These are phyloP conservation scores for Drosophila borborema DNA, from an alignment of 2,888 invertebrate species.

Conservation along the genomic window DNA sequence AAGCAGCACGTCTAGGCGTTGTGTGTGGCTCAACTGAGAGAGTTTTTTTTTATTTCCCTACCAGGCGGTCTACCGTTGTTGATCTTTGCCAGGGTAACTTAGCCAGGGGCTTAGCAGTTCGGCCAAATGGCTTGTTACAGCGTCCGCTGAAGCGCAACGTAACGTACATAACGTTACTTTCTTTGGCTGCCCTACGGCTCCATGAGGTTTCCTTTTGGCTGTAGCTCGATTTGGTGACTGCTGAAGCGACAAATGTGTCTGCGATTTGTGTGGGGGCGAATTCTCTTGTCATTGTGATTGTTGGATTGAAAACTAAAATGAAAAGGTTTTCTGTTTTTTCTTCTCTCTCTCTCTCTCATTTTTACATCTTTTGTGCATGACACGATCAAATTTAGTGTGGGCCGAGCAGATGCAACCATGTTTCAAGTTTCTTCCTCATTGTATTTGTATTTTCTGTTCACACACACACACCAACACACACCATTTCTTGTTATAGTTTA, in stretches of 20 bases:
- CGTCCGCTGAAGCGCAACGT: conserved; percentile 67
- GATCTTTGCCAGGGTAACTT: conserved; percentile 21
- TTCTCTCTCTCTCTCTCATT: conserved; percentile 14
- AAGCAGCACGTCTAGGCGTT: conserved; percentile 47
- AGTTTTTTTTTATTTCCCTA: conserved; percentile 12
- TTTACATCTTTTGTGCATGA: conserved; percentile 25
- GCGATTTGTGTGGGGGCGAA: conserved; percentile 62
- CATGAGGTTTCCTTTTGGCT: neutral
- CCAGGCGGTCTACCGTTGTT: conserved; percentile 44
- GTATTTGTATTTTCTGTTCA: neutral
- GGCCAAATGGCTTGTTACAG: conserved; percentile 53
- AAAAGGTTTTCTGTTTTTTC: neutral
- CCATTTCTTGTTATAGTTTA: conserved; percentile 38
- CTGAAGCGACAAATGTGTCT: conserved; percentile 75
- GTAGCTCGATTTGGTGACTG: conserved; percentile 53
- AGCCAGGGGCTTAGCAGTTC: conserved; percentile 10
- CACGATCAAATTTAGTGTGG: conserved; percentile 55
- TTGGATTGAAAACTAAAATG: conserved; percentile 36
- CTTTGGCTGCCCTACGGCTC: conserved; percentile 8
- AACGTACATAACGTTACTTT: conserved; percentile 61
- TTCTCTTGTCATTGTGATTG: conserved; percentile 50
- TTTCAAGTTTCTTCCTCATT: conserved; percentile 6
- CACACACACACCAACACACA: conserved; percentile 14
- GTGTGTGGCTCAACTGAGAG: conserved; percentile 62
- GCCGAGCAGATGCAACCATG: conserved; percentile 33